Conservation (phyloP, 2,888 invertebrate species). For the Chalcis sispes region DNA sequence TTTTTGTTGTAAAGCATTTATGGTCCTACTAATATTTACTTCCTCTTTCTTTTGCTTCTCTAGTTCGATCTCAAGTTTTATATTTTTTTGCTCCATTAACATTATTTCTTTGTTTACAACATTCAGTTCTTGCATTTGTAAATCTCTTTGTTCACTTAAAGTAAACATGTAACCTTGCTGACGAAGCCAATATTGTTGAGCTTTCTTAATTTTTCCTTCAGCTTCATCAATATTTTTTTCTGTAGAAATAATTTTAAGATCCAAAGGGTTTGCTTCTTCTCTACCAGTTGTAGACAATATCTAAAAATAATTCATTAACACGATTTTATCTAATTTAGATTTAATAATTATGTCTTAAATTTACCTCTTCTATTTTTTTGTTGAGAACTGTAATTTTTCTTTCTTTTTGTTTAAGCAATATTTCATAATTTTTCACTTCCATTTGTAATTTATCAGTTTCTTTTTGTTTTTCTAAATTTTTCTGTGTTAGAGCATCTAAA, state of each 20-base stretch:
- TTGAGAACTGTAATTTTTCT: slow-evolving; percentile 77
- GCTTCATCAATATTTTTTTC: slow-evolving; percentile 82
- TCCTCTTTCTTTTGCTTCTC: slow-evolving; percentile 79
- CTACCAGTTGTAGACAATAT: slow-evolving; percentile 65
- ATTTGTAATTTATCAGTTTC: slow-evolving; percentile 75
- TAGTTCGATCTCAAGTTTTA: slow-evolving; percentile 82
- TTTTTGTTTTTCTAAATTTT: slow-evolving; percentile 73
- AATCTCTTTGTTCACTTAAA: slow-evolving; percentile 83
- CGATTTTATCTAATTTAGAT: slow-evolving; percentile 14
- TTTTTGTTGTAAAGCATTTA: slow-evolving; percentile 81
- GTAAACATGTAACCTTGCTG: slow-evolving; percentile 85
- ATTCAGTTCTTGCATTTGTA: slow-evolving; percentile 83
- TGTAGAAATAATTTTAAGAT: slow-evolving; percentile 81
- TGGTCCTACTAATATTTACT: slow-evolving; percentile 78
- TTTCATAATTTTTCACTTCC: slow-evolving; percentile 76
- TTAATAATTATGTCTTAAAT: slow-evolving; percentile 19
- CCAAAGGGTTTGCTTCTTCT: slow-evolving; percentile 77
- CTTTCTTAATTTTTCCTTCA: slow-evolving; percentile 80
- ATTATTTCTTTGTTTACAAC: slow-evolving; percentile 82
- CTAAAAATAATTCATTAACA: slow-evolving; percentile 62
- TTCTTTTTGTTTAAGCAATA: slow-evolving; percentile 77
- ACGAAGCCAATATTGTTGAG: slow-evolving; percentile 87
- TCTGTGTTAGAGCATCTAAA: slow-evolving; percentile 72
- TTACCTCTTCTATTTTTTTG: slow-evolving; percentile 77
- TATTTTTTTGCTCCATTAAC: slow-evolving; percentile 85